Evolutionary conservation across 2,797 vertebrate genomes (phyloP).

Genomic region (Acanthurus leucopareius): DNA sequence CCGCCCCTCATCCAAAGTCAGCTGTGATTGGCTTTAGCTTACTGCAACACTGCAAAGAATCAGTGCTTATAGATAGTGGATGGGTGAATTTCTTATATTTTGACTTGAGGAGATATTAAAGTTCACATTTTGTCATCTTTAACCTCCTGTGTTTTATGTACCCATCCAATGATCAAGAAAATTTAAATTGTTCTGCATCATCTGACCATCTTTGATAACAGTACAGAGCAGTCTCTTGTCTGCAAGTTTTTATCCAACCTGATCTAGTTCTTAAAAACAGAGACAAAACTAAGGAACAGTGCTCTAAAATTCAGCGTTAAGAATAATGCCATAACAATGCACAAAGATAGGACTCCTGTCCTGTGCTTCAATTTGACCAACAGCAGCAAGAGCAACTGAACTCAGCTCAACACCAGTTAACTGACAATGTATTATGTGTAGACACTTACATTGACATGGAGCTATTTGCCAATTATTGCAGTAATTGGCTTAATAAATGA

Average conservation of each 20-base stretch:
- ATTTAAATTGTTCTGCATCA: not conserved
- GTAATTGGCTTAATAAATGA: conserved; percentile 59
- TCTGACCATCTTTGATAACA: not conserved
- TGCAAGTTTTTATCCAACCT: too few species aligned
- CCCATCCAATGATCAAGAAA: not conserved
- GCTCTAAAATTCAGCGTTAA: not conserved
- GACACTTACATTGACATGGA: conserved; percentile 45
- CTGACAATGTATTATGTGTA: conserved; percentile 8
- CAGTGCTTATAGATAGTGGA: too few species aligned
- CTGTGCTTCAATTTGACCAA: conserved; percentile 2
- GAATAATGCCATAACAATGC: not conserved
- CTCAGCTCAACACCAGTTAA: conserved; percentile 18
- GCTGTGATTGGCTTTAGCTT: too few species aligned
- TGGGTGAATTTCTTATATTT: not conserved
- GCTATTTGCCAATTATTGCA: conserved; percentile 51
- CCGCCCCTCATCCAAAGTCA: too few species aligned
- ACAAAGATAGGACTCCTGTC: too few species aligned
- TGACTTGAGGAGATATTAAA: not conserved
- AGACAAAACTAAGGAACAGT: too few species aligned
- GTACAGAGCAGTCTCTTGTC: too few species aligned
- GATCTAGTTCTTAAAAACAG: too few species aligned
- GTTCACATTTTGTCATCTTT: not conserved
- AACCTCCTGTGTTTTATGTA: not conserved
- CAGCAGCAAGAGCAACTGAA: conserved; percentile 8
- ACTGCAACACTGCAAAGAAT: too few species aligned